A percentile compares a stretch with the other conserved stretches of the same genome.
These are phyloP conservation scores for Callopanchax toddi DNA, from an alignment of 2,113 vertebrate species.

Conservation along the genomic window DNA sequence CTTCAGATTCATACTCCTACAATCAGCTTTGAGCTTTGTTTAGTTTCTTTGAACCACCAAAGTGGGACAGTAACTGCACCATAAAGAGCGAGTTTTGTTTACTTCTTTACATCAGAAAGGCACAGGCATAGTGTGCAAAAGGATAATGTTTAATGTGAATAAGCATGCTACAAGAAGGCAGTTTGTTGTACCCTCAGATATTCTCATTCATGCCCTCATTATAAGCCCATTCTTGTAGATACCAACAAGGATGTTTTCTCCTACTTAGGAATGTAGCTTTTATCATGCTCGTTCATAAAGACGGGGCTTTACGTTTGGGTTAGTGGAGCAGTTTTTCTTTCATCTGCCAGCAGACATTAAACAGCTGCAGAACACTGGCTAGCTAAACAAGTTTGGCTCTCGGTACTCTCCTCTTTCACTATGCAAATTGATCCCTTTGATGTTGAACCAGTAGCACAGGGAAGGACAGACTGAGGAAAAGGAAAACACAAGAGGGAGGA, in stretches of 20 bases:
- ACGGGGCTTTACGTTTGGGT: conserved; percentile 40
- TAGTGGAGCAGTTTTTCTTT: conserved; percentile 55
- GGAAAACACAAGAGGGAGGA: conserved; percentile 20
- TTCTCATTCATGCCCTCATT: conserved; percentile 35
- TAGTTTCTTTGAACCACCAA: too few species aligned
- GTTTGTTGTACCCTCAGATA: not conserved
- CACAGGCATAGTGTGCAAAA: not conserved
- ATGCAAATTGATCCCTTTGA: conserved; percentile 69
- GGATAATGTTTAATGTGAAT: not conserved
- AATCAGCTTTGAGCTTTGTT: too few species aligned
- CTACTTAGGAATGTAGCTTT: conserved; percentile 26
- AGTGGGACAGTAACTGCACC: not conserved
- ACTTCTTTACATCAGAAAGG: not conserved
- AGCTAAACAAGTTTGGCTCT: conserved; percentile 59
- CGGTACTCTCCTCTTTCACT: conserved; percentile 38
- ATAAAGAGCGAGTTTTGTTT: too few species aligned
- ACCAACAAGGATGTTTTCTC: conserved; percentile 28
- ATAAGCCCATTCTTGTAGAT: conserved; percentile 34
- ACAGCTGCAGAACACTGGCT: conserved; percentile 40
- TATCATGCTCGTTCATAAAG: conserved; percentile 23
- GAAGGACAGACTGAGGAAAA: conserved; percentile 34
- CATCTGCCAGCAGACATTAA: conserved; percentile 66
- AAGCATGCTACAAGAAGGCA: not conserved
- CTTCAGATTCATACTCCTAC: too few species aligned
- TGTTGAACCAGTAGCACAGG: conserved; percentile 55